These are phyloP conservation scores for Leguminivora glycinivorella DNA, from an alignment of 1,140 invertebrate species.

Conservation along the genomic window DNA sequence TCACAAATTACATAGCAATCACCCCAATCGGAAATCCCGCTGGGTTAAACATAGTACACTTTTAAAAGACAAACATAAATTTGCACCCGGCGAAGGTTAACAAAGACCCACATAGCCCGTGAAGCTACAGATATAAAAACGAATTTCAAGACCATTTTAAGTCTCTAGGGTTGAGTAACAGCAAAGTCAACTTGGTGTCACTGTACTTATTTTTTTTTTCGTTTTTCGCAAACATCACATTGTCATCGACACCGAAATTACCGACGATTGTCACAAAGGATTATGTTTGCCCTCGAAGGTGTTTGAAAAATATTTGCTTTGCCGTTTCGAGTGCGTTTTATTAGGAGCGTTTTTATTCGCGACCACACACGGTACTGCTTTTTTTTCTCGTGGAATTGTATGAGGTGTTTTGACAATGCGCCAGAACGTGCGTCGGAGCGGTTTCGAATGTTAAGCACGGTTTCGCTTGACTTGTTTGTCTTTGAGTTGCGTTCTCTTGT, in stretches of 20 bases:
- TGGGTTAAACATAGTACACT: slow-evolving; percentile 57
- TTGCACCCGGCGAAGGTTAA: not conserved
- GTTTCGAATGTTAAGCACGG: slow-evolving; percentile 71
- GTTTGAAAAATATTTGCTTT: slow-evolving; percentile 74
- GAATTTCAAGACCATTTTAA: not conserved
- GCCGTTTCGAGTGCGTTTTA: slow-evolving; percentile 57
- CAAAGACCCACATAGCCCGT: not conserved
- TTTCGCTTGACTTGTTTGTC: slow-evolving; percentile 53
- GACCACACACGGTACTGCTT: slow-evolving; percentile 59
- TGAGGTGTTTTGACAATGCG: slow-evolving; percentile 74
- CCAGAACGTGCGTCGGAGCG: slow-evolving; percentile 60
- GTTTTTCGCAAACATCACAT: slow-evolving; percentile 52
- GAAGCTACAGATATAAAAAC: not conserved
- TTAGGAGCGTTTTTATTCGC: slow-evolving; percentile 59
- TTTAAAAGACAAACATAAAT: slow-evolving; percentile 21
- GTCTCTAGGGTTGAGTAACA: not conserved
- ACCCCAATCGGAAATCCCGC: slow-evolving; percentile 59
- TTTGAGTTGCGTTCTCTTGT: slow-evolving; percentile 36
- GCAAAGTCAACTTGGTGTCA: slow-evolving; percentile 1
- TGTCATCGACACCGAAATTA: slow-evolving; percentile 72
- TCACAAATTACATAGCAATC: slow-evolving; percentile 67
- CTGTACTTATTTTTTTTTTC: slow-evolving; percentile 41
- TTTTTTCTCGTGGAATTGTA: slow-evolving; percentile 62
- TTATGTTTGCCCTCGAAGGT: slow-evolving; percentile 54
- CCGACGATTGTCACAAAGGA: slow-evolving; percentile 64